Base-by-base conservation (phyloP, 1,140 invertebrate species). In the Lepidurus apus region DNA sequence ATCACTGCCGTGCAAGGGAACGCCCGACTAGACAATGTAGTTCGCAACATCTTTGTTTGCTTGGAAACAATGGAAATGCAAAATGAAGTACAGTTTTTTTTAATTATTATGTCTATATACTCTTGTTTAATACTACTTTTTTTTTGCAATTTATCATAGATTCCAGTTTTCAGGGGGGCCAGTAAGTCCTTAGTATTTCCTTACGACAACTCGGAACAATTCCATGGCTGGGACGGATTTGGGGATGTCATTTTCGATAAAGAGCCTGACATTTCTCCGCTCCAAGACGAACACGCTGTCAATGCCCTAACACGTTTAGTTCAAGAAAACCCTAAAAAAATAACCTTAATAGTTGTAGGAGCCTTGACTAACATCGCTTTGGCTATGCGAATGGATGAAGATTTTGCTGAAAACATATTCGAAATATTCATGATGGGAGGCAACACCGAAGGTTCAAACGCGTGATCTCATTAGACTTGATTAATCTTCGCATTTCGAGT, bases 1-100 rank as follows among this genome's bases (percentile, higher is more conserved):
- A 87, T 92, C 4, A 91, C 89, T 0, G 90, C 89, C 80, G 88
- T 89, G 6, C 84, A 87, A 77, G 91, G 91, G 4, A 92, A 91
- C 81, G 90, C 90, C 1, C 82, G 81, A 26, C 80, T 91, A 0
- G 78, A 81, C 7, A 80, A 82, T 43, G 82, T 82, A 8, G 77
- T 81, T 42, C 34, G 42, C 17, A 83, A 83, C 76, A 80, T 82
- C 7, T 45, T 77, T 10, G 79, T 80, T 26, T 80, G 81, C 10
- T 75, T 83, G 7, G 43, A 78, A 42, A 26, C 81, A 2, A 80
- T 81, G 44, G 74, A 78, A 3, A 34, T 81, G 45, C 77, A 77
- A 26, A 73, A 80, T 24, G 82, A 82, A 75, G 80, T 79, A 76
- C 21, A 43, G 13, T 44, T 42, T 42, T 21, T n/a, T 24, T 13